Conservation (phyloP, 2,113 vertebrate species). For the Benitochromis conjunctus region DNA sequence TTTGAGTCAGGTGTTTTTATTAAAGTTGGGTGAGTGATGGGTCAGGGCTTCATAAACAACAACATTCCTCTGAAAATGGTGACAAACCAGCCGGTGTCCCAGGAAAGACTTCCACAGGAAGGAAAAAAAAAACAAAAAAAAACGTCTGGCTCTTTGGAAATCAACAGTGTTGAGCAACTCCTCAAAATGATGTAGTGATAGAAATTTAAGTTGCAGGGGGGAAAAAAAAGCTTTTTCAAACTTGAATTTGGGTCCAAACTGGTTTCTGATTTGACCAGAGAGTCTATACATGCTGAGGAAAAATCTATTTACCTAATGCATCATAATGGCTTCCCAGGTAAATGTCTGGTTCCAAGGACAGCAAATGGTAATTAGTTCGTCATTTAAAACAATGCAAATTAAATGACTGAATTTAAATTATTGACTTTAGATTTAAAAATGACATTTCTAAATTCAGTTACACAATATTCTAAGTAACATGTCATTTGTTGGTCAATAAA, state of each 20-base stretch:
- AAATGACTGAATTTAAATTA: neutral
- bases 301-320: fast-evolving
- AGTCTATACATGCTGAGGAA: neutral
- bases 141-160: neutral
- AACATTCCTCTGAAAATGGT: neutral
- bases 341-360: neutral
- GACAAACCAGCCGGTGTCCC: neutral
- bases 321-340: neutral
- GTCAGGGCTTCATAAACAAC: neutral
- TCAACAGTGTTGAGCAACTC: neutral
- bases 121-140: no score
- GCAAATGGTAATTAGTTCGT: fast-evolving
- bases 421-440: fast-evolving
- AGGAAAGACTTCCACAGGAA: neutral
- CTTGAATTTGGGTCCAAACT: neutral
- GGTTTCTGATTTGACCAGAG: neutral
- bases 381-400: neutral
- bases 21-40: neutral
- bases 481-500: neutral
- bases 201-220: neutral
- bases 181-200: neutral
- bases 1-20: neutral
- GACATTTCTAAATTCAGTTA: neutral
- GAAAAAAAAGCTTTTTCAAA: neutral
- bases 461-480: neutral